Percentiles rank a stretch among this genome's conserved stretches.
These are phyloP conservation scores for Orthonevra nobilis DNA, from an alignment of 2,888 invertebrate genomes.

Conservation along the genomic window DNA sequence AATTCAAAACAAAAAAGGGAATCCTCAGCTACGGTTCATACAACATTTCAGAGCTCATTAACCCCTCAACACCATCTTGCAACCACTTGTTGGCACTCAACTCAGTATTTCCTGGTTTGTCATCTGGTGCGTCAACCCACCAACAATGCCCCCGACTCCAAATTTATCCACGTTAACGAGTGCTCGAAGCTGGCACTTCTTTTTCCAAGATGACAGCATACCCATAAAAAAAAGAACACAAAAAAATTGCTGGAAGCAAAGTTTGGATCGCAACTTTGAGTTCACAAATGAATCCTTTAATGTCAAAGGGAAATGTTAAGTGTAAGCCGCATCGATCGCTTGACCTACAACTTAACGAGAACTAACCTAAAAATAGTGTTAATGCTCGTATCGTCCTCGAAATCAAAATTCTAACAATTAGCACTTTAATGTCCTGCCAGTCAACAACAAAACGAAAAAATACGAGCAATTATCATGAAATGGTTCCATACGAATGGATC, in stretches of 20 bases:
- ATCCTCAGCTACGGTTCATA: too few species aligned
- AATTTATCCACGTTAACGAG: slow-evolving; percentile 1
- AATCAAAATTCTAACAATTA: slow-evolving; percentile 12
- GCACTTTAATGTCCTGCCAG: slow-evolving; percentile 17
- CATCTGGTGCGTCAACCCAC: slow-evolving; percentile 1
- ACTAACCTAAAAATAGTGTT: background rate
- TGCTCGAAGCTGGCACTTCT: background rate
- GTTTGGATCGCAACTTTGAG: background rate
- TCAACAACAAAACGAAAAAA: too few species aligned
- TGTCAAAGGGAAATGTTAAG: background rate
- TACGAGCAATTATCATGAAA: slow-evolving; percentile 5
- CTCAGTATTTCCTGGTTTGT: slow-evolving; percentile 9
- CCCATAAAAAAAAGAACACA: background rate
- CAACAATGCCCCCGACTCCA: background rate
- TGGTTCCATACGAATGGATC: slow-evolving; percentile 20
- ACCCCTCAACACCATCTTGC: slow-evolving; percentile 13
- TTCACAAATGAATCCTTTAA: background rate
- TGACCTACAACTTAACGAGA: slow-evolving; percentile 24
- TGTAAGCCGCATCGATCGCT: slow-evolving; percentile 1
- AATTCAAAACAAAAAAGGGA: too few species aligned
- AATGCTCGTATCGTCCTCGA: background rate
- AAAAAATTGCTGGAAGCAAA: background rate
- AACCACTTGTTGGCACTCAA: background rate
- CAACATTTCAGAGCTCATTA: too few species aligned
- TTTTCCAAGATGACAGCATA: background rate